phyloP scores from a whole-genome alignment of 2,113 vertebrate genomes.

The Parus major region DNA sequence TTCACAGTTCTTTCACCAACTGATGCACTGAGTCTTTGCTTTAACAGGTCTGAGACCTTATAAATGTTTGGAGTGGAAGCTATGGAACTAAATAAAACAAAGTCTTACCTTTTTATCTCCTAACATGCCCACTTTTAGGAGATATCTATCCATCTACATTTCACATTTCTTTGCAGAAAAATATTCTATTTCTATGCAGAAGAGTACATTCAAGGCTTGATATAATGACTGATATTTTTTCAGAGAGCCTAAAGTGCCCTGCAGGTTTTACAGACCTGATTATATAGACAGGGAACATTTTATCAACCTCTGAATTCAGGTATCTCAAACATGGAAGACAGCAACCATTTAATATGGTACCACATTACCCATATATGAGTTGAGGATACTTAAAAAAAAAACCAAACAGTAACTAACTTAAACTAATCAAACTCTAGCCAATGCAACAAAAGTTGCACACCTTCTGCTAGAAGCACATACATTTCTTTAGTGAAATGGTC shows the following conservation, averaged over 20 bases:
- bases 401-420: not conserved
- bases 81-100: not conserved
- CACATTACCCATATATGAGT: not conserved
- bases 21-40: not conserved
- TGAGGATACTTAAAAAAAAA: not conserved
- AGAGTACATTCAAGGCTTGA: not conserved
- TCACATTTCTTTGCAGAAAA: not conserved
- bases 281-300: not conserved
- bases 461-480: not conserved
- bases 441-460: not conserved
- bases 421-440: not conserved
- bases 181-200: not conserved
- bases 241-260: not conserved
- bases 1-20: not conserved
- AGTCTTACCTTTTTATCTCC: not conserved
- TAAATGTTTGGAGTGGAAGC: not conserved
- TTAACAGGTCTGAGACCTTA: not conserved
- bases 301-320: not conserved
- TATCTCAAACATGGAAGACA: not conserved
- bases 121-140: not conserved
- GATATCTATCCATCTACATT: not conserved
- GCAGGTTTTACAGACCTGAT: not conserved
- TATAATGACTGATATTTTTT: not conserved
- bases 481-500: not conserved
- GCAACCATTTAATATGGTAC: not conserved